These are phyloP conservation scores for Parazoanthus swiftii DNA, from an alignment of 92 coral and sea anemone species.

Conservation along the genomic window DNA sequence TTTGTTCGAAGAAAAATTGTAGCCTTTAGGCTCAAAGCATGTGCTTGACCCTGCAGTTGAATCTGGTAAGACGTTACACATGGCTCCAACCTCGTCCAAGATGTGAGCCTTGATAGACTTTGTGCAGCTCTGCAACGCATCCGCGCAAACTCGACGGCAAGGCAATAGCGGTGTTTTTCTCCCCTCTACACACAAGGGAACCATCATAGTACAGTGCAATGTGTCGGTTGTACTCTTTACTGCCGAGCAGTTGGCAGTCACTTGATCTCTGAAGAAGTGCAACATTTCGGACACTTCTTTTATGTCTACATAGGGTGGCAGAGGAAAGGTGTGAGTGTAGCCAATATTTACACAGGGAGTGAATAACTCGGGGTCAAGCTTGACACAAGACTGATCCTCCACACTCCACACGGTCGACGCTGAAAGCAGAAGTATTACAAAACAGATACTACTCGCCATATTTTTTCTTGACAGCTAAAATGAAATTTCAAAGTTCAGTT, in stretches of 20 bases:
- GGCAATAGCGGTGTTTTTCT: constrained; percentile 17
- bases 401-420: neutral
- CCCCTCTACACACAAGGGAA: constrained; percentile 29
- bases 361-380: constrained; percentile 33
- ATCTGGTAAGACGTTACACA: constrained; percentile 35
- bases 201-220: constrained; percentile 17
- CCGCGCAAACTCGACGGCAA: constrained; percentile 23
- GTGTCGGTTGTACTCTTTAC: constrained; percentile 23
- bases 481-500: too few species aligned
- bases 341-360: constrained; percentile 22
- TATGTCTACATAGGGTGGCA: constrained; percentile 17
- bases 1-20: constrained; percentile 3
- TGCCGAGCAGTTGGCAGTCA: constrained; percentile 27
- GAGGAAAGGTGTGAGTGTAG: constrained; percentile 30
- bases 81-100: constrained; percentile 37
- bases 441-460: neutral
- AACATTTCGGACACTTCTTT: constrained; percentile 18
- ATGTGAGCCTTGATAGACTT: constrained; percentile 8
- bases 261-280: constrained; percentile 11
- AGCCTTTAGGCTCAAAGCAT: constrained; percentile 40
- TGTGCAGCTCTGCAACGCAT: constrained; percentile 14
- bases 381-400: constrained; percentile 10
- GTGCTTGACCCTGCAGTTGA: constrained; percentile 4
- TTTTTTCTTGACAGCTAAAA: neutral
- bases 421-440: neutral